Conservation (phyloP, 2,888 invertebrate species). For the Laspeyria flexula region DNA sequence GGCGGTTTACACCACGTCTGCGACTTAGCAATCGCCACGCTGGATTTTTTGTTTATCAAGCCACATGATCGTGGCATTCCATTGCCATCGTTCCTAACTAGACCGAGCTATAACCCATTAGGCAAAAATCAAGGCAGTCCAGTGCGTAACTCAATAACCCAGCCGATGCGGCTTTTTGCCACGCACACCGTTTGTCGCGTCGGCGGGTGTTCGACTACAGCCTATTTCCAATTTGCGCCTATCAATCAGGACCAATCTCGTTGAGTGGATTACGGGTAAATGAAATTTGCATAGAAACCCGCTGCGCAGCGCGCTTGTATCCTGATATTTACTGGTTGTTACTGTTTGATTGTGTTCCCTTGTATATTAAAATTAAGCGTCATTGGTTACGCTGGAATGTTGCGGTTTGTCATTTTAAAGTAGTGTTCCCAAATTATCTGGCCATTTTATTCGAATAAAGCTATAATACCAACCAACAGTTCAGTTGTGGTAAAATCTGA, state of each 20-base stretch:
- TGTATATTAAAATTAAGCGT: constrained; percentile 42
- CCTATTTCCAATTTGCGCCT: constrained; percentile 89
- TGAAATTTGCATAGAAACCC: constrained; percentile 89
- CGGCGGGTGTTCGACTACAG: constrained; percentile 58
- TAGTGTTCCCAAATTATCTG: neutral
- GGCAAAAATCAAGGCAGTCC: constrained; percentile 16
- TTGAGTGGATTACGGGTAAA: constrained; percentile 89
- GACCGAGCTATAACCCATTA: constrained; percentile 11
- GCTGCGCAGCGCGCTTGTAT: constrained; percentile 59
- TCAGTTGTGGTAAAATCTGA: no score
- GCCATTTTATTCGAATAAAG: neutral
- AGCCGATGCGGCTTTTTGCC: constrained; percentile 44
- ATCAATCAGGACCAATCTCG: constrained; percentile 90
- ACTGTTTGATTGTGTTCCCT: constrained; percentile 34
- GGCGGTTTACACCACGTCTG: no score
- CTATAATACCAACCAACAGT: no score
- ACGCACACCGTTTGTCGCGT: constrained; percentile 52
- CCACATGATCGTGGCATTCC: no score
- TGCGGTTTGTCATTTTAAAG: neutral
- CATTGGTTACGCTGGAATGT: neutral
- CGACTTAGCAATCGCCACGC: no score
- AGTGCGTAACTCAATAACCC: constrained; percentile 33
- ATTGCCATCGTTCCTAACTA: neutral
- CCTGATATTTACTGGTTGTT: constrained; percentile 62
- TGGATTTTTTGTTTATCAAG: no score